Evolutionary conservation across 2,888 invertebrate genomes (phyloP).

Genomic region (Graphium colonna): DNA sequence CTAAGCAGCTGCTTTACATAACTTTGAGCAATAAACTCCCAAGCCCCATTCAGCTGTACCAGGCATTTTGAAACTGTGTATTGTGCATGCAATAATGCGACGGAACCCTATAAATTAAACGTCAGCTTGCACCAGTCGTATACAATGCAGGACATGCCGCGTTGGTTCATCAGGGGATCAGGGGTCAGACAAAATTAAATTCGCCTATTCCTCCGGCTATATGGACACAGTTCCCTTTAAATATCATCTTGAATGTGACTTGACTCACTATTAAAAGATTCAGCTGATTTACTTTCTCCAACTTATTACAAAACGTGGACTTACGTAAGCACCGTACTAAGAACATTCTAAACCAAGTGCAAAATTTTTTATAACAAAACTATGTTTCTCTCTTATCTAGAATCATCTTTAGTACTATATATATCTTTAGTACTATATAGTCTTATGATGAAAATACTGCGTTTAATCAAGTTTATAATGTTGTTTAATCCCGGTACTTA

Average conservation of each 20-base stretch:
- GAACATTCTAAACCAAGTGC: too few relatives aligned
- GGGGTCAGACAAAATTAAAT: slow-evolving; percentile 58
- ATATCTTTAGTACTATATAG: too few relatives aligned
- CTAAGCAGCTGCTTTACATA: background rate
- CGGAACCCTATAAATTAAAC: slow-evolving; percentile 15
- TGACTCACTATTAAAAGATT: too few relatives aligned
- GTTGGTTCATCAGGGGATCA: slow-evolving; percentile 42
- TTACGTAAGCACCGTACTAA: too few relatives aligned
- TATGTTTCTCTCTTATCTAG: too few relatives aligned
- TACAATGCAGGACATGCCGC: slow-evolving; percentile 34
- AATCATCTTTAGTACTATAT: too few relatives aligned
- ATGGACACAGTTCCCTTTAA: slow-evolving; percentile 5
- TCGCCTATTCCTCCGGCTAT: slow-evolving; percentile 28
- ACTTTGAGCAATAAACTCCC: background rate
- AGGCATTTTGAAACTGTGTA: background rate
- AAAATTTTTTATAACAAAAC: too few relatives aligned
- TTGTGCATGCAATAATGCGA: background rate
- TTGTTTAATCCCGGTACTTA: too few relatives aligned
- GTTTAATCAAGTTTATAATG: too few relatives aligned
- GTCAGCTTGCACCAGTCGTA: background rate
- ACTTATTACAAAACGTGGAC: too few relatives aligned
- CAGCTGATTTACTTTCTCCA: background rate
- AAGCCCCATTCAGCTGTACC: background rate
- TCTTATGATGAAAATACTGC: too few relatives aligned
- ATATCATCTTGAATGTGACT: too few relatives aligned